Conservation (phyloP, 2,888 invertebrate species). For the Drosophila demipolita region DNA sequence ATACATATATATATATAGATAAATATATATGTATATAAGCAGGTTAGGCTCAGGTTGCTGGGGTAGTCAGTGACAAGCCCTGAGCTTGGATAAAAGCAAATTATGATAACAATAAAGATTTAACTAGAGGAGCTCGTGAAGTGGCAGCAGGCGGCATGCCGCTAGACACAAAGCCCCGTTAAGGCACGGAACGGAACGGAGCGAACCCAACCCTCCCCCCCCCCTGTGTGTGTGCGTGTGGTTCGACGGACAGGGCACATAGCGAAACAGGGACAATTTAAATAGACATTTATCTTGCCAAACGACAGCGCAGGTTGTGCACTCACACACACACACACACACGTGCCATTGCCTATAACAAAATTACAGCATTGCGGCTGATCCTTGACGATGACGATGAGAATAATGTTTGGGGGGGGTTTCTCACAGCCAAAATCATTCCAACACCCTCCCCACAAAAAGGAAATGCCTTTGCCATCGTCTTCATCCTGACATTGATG, state of each 20-base stretch:
- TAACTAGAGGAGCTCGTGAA: constrained; percentile 74
- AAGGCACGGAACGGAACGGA: constrained; percentile 11
- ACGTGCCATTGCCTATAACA: constrained; percentile 69
- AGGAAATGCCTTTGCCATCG: constrained; percentile 1
- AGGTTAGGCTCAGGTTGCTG: constrained; percentile 53
- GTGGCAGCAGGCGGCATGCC: constrained; percentile 75
- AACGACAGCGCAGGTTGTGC: constrained; percentile 72
- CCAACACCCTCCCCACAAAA: neutral
- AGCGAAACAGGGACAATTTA: constrained; percentile 76
- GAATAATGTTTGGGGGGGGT: constrained; percentile 56
- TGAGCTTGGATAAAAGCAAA: constrained; percentile 80
- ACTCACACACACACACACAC: constrained; percentile 36
- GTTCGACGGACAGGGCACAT: constrained; percentile 44
- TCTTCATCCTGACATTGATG: constrained; percentile 46
- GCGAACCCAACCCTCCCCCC: neutral
- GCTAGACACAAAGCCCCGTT: constrained; percentile 61
- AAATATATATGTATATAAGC: constrained; percentile 34
- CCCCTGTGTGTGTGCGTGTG: neutral
- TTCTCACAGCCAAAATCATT: constrained; percentile 36
- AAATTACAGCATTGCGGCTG: constrained; percentile 76
- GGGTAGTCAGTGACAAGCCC: constrained; percentile 64
- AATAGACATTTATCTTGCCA: constrained; percentile 77
- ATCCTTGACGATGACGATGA: constrained; percentile 78
- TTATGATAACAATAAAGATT: constrained; percentile 81
- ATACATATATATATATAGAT: constrained; percentile 12